A percentile compares a stretch with the other conserved stretches of the same genome.
phyloP scores from a whole-genome alignment of 2,113 vertebrate genomes.

The Vicugna pacos region DNA sequence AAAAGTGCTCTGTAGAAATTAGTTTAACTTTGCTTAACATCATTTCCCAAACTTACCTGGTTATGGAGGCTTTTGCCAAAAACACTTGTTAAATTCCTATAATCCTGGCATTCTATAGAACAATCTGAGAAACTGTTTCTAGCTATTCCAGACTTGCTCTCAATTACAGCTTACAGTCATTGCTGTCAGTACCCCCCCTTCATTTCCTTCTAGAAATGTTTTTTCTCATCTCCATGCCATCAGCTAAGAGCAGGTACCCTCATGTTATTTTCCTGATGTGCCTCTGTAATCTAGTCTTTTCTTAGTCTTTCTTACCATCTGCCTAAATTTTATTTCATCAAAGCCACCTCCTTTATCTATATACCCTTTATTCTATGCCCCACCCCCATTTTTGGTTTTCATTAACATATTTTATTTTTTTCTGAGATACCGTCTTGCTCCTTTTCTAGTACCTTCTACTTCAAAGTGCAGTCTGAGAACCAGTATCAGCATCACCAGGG shows the following conservation, averaged over 20 bases:
- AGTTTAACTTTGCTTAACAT: background rate
- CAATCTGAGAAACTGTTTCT: background rate
- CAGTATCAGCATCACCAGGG: background rate
- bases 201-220: background rate
- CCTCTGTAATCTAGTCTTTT: background rate
- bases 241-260: background rate
- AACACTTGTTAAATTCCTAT: background rate
- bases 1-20: background rate
- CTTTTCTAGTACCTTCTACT: background rate
- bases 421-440: background rate
- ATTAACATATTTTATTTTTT: background rate
- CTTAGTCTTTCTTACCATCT: slow-evolving; percentile 23
- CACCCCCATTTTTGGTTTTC: background rate
- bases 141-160: background rate
- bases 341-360: background rate
- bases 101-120: background rate
- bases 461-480: background rate
- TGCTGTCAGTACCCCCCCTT: background rate
- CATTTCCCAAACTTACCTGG: background rate
- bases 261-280: background rate
- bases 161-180: background rate
- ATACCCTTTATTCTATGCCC: background rate
- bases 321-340: background rate
- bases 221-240: background rate
- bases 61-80: background rate